phyloP scores from a whole-genome alignment of 2,797 vertebrate species.

The Lithobates sylvaticus region DNA sequence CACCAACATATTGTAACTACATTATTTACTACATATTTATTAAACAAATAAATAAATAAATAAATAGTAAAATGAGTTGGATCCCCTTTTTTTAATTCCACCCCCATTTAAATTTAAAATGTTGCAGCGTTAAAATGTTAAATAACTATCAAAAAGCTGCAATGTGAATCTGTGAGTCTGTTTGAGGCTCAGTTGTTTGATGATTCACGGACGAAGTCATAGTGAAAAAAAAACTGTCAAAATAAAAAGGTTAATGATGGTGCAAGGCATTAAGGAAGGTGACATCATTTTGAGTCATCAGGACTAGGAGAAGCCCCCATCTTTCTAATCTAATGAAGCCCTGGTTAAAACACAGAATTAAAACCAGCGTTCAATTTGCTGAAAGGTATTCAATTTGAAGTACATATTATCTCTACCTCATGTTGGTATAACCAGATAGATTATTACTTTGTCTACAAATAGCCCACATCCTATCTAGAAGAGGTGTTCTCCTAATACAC shows the following conservation, averaged over 20 bases:
- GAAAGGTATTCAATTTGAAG: slow-evolving; percentile 66
- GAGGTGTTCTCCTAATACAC: slow-evolving; percentile 22
- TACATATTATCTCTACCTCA: neutral
- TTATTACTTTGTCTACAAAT: slow-evolving; percentile 38
- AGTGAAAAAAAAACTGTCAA: neutral
- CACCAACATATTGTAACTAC: neutral
- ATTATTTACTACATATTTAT: too few species aligned
- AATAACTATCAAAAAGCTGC: neutral
- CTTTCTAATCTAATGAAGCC: neutral
- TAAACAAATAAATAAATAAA: too few species aligned
- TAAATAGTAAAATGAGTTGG: too few species aligned
- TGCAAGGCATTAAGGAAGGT: neutral
- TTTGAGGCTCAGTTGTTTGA: neutral
- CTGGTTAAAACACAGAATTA: slow-evolving; percentile 7
- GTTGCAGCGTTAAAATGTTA: too few species aligned
- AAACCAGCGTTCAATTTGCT: slow-evolving; percentile 63
- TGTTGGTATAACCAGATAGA: neutral
- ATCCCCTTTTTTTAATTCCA: neutral
- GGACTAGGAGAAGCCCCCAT: neutral
- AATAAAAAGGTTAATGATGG: slow-evolving; percentile 21
- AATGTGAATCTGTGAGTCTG: neutral
- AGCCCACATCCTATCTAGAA: slow-evolving; percentile 65
- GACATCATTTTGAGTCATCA: slow-evolving; percentile 42
- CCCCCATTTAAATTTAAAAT: too few species aligned
- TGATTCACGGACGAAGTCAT: neutral